A percentile compares a stretch with the other conserved stretches of the same genome.
phyloP scores from a whole-genome alignment of 35 echinoderm and acorn worm genomes.

The Lytechinus pictus region DNA sequence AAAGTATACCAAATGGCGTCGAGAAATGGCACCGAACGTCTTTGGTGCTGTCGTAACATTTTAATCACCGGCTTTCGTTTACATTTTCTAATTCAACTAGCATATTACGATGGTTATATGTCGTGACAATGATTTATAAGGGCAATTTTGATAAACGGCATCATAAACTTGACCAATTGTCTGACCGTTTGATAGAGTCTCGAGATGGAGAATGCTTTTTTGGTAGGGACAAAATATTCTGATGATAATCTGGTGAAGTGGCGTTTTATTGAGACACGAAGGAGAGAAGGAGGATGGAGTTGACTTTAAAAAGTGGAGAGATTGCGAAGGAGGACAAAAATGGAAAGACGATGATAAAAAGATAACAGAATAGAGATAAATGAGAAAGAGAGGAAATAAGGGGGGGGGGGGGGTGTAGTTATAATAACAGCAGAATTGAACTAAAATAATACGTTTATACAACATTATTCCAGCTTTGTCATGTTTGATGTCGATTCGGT shows the following conservation, averaged over 20 bases:
- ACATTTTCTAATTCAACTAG: neutral
- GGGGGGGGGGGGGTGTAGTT: too few relatives aligned
- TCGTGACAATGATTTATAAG: slow-evolving; percentile 3
- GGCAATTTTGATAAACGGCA: slow-evolving; percentile 9
- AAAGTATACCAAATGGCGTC: neutral
- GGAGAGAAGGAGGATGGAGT: neutral
- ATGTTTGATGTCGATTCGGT: too few relatives aligned
- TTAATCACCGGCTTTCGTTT: slow-evolving; percentile 2
- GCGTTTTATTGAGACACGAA: neutral
- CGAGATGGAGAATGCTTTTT: neutral
- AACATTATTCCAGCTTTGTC: too few relatives aligned
- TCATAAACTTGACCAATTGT: neutral
- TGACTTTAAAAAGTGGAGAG: neutral
- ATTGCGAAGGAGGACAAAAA: neutral
- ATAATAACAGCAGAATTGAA: neutral
- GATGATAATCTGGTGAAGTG: neutral
- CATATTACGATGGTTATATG: neutral
- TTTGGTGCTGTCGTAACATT: neutral
- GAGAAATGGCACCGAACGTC: slow-evolving; percentile 8
- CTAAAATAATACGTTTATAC: too few relatives aligned
- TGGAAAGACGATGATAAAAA: neutral
- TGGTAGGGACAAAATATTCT: neutral
- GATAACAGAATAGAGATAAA: neutral
- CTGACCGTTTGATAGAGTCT: neutral
- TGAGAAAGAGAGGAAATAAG: neutral